Conservation (phyloP, 2,797 vertebrate genomes). For the Epinephelus coioides region DNA sequence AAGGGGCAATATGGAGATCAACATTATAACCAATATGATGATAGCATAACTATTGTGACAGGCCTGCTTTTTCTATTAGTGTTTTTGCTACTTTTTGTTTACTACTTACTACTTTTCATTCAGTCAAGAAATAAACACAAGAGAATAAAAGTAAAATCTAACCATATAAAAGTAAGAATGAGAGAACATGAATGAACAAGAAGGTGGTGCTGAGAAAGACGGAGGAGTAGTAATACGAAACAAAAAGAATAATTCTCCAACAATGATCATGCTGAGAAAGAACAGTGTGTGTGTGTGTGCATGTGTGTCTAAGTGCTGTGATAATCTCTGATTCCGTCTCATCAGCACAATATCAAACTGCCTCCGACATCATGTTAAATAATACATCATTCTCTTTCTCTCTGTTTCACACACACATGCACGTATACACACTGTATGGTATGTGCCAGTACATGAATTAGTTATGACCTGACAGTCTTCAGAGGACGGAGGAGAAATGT, state of each 20-base stretch:
- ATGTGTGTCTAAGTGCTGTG: slow-evolving; percentile 45
- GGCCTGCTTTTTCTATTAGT: too few species aligned
- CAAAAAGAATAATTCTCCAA: slow-evolving; percentile 22
- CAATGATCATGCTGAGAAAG: slow-evolving; percentile 18
- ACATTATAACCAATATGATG: too few species aligned
- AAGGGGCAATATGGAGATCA: too few species aligned
- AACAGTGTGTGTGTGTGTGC: neutral
- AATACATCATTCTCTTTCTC: slow-evolving; percentile 74
- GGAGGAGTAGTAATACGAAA: neutral
- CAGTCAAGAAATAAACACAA: neutral
- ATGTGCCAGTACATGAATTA: slow-evolving; percentile 76
- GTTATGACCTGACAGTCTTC: slow-evolving; percentile 76
- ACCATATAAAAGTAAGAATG: neutral
- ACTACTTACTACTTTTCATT: neutral
- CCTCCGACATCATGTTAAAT: slow-evolving; percentile 76
- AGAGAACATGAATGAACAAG: neutral
- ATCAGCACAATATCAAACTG: slow-evolving; percentile 82
- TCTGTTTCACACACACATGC: slow-evolving; percentile 39
- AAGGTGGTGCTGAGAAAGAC: slow-evolving; percentile 3
- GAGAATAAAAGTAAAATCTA: neutral
- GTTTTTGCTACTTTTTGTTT: neutral
- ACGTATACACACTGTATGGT: slow-evolving; percentile 54
- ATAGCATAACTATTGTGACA: too few species aligned
- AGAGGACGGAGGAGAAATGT: slow-evolving; percentile 66
- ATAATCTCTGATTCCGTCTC: slow-evolving; percentile 79